Conservation (phyloP, 2,888 invertebrate genomes). For the Melinaea menophilus region DNA sequence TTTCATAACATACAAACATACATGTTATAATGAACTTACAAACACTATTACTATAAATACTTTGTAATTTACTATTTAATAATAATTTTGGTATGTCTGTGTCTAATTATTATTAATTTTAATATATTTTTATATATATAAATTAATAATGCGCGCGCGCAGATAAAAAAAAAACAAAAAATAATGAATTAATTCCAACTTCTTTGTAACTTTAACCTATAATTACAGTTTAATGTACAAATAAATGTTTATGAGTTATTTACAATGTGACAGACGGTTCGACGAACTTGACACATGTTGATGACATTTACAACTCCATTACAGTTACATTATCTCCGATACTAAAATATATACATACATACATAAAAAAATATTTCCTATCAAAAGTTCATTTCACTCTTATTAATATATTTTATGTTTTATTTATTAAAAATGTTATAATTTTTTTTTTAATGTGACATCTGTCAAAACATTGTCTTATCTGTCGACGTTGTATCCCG, state of each 20-base stretch:
- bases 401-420: slow-evolving; percentile 6
- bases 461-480: neutral
- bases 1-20: neutral
- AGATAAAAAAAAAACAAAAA: too few species aligned
- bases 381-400: slow-evolving; percentile 18
- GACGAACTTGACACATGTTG: slow-evolving; percentile 10
- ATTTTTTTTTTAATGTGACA: neutral
- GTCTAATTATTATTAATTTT: too few species aligned
- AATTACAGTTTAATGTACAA: slow-evolving; percentile 14
- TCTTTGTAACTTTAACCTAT: neutral
- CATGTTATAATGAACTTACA: too few species aligned
- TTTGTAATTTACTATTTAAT: too few species aligned
- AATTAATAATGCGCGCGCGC: too few species aligned
- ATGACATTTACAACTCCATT: slow-evolving; percentile 11
- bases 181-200: too few species aligned
- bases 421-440: neutral
- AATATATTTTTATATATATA: too few species aligned
- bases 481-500: neutral
- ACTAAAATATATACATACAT: neutral
- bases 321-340: too few species aligned
- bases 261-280: slow-evolving; percentile 19
- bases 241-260: slow-evolving; percentile 15
- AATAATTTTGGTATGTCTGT: too few species aligned
- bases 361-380: slow-evolving; percentile 1
- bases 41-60: too few species aligned